Percentiles rank a stretch among this genome's conserved stretches.
Evolutionary conservation across 2,888 invertebrate genomes (phyloP).

Genomic region (Phanerotoma sp.): DNA sequence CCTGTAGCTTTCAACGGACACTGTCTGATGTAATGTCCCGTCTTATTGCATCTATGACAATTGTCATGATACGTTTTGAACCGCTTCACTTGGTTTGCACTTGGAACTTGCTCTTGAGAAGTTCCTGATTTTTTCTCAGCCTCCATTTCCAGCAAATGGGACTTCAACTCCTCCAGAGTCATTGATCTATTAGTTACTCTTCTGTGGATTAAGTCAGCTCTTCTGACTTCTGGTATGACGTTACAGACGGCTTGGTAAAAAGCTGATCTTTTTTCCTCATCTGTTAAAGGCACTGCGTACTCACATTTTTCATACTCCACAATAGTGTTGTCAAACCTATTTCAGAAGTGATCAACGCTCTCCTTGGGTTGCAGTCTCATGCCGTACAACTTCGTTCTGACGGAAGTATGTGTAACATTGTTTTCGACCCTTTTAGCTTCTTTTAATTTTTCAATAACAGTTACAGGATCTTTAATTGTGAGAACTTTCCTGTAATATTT

Average conservation of each 20-base stretch:
- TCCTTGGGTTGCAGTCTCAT: slow-evolving; percentile 4
- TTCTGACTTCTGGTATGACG: not conserved
- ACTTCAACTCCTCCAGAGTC: not conserved
- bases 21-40: not conserved
- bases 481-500: slow-evolving; percentile 8
- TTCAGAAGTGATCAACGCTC: slow-evolving; percentile 5
- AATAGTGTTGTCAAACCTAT: slow-evolving; percentile 4
- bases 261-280: slow-evolving; percentile 5
- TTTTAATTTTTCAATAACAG: slow-evolving; percentile 11
- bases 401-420: slow-evolving; percentile 2
- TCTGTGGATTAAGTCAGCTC: not conserved
- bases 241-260: slow-evolving; percentile 7
- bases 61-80: not conserved
- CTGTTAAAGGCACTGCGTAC: not conserved
- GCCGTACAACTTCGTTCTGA: slow-evolving; percentile 8
- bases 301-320: slow-evolving; percentile 13
- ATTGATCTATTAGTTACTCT: not conserved
- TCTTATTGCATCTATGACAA: not conserved
- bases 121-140: slow-evolving; percentile 1
- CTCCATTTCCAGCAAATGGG: not conserved
- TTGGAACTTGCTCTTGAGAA: not conserved
- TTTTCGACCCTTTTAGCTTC: slow-evolving; percentile 3
- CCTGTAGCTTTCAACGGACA: not conserved
- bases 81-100: not conserved
- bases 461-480: not conserved